These are phyloP conservation scores for Euplagia quadripunctaria DNA, from an alignment of 2,888 invertebrate species.

Conservation along the genomic window DNA sequence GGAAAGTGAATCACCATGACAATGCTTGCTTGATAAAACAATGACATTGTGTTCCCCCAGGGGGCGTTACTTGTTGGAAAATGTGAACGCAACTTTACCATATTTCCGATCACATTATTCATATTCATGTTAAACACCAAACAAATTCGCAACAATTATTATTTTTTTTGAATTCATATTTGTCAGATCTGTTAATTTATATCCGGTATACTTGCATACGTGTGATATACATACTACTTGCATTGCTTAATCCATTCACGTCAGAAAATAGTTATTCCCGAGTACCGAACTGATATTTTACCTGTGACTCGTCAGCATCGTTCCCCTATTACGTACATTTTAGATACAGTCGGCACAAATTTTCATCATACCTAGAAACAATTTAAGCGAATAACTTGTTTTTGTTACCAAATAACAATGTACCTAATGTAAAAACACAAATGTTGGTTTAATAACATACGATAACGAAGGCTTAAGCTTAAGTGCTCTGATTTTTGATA, in stretches of 20 bases:
- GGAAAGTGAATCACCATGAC: constrained; percentile 80
- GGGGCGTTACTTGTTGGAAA: constrained; percentile 71
- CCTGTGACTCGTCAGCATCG: not conserved
- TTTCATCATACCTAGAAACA: not conserved
- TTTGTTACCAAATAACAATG: not conserved
- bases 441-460: too few species aligned
- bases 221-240: not conserved
- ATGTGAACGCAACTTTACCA: constrained; percentile 21
- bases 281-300: not conserved
- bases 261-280: too few species aligned
- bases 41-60: constrained; percentile 68
- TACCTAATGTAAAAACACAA: not conserved
- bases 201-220: not conserved
- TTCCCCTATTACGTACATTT: not conserved
- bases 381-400: not conserved
- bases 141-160: not conserved
- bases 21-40: constrained; percentile 75
- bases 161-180: not conserved
- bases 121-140: not conserved
- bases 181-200: not conserved
- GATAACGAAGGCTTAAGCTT: too few species aligned
- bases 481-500: too few species aligned
- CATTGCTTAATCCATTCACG: not conserved
- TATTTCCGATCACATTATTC: not conserved
- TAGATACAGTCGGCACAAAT: not conserved